Evolutionary conservation across 1,140 invertebrate species (phyloP), one percentile per base, ranked within the genome.

Genomic region (Achroia grisella): DNA sequence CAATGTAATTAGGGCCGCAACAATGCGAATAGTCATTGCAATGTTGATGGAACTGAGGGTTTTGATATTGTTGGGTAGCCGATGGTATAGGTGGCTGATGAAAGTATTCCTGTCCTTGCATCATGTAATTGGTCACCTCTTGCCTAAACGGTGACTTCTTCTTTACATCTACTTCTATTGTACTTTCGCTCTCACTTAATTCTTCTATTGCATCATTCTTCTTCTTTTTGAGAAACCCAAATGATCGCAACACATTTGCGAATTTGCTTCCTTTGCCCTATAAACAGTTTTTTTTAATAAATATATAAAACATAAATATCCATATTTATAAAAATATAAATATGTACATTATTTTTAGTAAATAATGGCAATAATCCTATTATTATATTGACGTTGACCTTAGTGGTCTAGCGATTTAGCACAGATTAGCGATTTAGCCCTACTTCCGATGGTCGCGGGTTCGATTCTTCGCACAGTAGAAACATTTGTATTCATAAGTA

Each of bases 191-290:
- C 48, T 72, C 75, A 32, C 62, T 72, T 10, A 65, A 32, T 52
- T 80, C 75, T 56, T 71, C 62, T 31, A 75, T 70, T 3, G 64
- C 45, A 28, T 81, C 64, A 34, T 64, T 74, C 37, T 72, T 82
- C 37, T 70, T 83, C 34, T 71, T 76, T 40, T 72, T 74, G 4
- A 71, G 44, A 10, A 80, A 27, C 10, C 69, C 61, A 11, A 77
- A 60, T 1, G 62, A 65, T 33, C 45, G 53, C 2, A 81, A 39
- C 0, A 78, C 52, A 39, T 65, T 72, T 17, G 50, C 41, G 10
- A 83, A 67, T 45, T 58, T 73, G 31, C 54, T 70, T 42, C 42
- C 43, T 44, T 69, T 73, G 9, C 10, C 44, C 77, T 78, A 62
- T 39, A 73, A 75, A 12, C 53, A 3, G 6, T 23, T 23, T 23